Conservation (phyloP, 1,140 invertebrate species). For the Triops cancriformis region DNA sequence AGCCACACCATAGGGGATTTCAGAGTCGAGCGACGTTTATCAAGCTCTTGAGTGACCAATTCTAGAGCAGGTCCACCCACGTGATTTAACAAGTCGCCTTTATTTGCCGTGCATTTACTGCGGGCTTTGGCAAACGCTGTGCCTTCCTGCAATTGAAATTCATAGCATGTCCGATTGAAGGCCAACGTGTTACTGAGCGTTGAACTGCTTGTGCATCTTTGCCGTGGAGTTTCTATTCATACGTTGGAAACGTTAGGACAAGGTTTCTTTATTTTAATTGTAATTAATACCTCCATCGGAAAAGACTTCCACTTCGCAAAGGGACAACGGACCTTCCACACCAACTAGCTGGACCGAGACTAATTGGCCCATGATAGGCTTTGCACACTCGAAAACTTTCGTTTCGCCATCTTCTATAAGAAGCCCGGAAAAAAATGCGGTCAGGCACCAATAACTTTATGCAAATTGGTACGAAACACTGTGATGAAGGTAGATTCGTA, state of each 20-base stretch:
- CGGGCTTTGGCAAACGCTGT: conserved; percentile 35
- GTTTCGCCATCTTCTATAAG: conserved; percentile 75
- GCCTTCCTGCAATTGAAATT: conserved; percentile 49
- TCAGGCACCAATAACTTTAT: background rate
- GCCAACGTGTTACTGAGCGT: conserved; percentile 45
- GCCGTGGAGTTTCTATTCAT: conserved; percentile 36
- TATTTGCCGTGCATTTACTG: conserved; percentile 34
- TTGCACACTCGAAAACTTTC: conserved; percentile 77
- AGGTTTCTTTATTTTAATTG: conserved; percentile 14
- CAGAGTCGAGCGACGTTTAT: conserved; percentile 27
- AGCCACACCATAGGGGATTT: conserved; percentile 78
- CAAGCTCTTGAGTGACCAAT: conserved; percentile 35
- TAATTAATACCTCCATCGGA: conserved; percentile 65
- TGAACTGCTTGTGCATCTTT: conserved; percentile 35
- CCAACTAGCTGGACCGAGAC: conserved; percentile 83
- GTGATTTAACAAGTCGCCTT: conserved; percentile 35
- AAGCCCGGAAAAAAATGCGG: conserved; percentile 31
- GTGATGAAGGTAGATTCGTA: too few relatives aligned
- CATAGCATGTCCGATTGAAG: conserved; percentile 79
- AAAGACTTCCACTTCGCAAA: conserved; percentile 87
- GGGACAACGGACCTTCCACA: conserved; percentile 74
- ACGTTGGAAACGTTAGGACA: conserved; percentile 1
- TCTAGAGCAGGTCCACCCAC: conserved; percentile 31
- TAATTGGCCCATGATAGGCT: conserved; percentile 70
- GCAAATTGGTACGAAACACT: too few relatives aligned